Evolutionary conservation across 2,797 vertebrate genomes (phyloP).

Genomic region (Siniperca obscura): DNA sequence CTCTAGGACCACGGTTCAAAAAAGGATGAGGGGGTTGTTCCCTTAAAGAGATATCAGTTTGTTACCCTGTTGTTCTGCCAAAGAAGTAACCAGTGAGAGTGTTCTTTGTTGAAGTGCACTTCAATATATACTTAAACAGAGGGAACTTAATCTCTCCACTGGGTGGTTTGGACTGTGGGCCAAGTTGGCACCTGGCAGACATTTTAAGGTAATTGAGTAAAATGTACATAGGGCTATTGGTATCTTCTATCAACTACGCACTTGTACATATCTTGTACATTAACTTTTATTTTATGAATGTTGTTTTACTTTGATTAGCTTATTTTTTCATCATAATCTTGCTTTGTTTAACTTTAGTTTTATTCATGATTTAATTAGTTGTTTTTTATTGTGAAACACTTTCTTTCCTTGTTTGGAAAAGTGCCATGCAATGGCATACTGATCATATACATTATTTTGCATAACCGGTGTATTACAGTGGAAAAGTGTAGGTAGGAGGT

Average conservation of each 20-base stretch:
- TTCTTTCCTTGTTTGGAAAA: not conserved
- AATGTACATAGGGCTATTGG: not conserved
- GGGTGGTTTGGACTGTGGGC: not conserved
- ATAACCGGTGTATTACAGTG: not conserved
- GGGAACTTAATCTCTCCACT: constrained; percentile 29
- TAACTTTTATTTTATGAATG: not conserved
- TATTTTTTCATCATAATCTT: not conserved
- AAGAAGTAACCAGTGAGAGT: constrained; percentile 29
- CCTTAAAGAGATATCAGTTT: not conserved
- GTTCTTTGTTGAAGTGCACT: not conserved
- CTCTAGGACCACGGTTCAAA: not conserved
- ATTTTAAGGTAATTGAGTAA: not conserved
- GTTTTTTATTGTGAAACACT: not conserved
- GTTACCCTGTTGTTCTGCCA: not conserved
- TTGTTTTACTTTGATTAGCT: not conserved
- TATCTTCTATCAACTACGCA: not conserved
- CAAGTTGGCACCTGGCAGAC: not conserved
- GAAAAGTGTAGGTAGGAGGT: not conserved
- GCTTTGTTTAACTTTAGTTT: not conserved
- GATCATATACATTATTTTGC: not conserved
- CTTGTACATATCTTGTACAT: not conserved
- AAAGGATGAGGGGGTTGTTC: not conserved
- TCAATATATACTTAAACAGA: constrained; percentile 44
- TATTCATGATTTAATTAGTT: not conserved
- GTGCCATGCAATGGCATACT: not conserved